Evolutionary conservation across 2,888 invertebrate genomes (phyloP), one percentile per base, ranked within the genome.

Genomic region (Hybos culiciformis): DNA sequence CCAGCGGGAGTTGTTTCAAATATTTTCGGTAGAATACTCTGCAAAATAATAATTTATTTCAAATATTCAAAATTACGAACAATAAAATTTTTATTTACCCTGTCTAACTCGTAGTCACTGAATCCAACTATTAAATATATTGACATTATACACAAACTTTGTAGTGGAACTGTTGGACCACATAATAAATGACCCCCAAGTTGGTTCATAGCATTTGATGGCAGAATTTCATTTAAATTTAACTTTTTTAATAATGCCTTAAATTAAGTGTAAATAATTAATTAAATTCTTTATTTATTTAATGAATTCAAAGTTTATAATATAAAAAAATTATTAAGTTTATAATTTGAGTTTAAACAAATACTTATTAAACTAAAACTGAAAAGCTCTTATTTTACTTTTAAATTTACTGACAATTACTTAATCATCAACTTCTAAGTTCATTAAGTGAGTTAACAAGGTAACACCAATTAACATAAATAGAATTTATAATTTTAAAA

Each of bases 81-180:
- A 50, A 51, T 55, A 57, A 57, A 53, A 46, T 43, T 46, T 43
- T 47, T 55, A 60, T 61, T 61, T 54, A 61, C 62, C 54, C 61
- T 58, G 58, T 63, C 62, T 58, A 59, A 51, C 52, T 58, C 56
- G 55, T 56, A 61, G 53, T 59, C 61, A 52, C 61, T 61, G 53
- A 62, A 63, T 52, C 59, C 60, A 50, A 62, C 61, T 42, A 55
- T 56, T 46, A 62, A 54, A 50, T 60, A 60, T 44, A 56, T 55
- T 49, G 58, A 52, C 45, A 61, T 52, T 49, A 56, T 49, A 52
- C 58, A 61, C 31, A 60, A 57, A 48, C 56, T 56, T 48, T 56
- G 56, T 51, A 59, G 58, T 52, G 58, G 58, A 47, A 54, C 53
- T 36, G 54, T 52, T 48, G 54, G 50, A 43, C 54, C 56, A 50